phyloP scores from a whole-genome alignment of 2,797 vertebrate genomes.

The Petrocephalus sullivani region DNA sequence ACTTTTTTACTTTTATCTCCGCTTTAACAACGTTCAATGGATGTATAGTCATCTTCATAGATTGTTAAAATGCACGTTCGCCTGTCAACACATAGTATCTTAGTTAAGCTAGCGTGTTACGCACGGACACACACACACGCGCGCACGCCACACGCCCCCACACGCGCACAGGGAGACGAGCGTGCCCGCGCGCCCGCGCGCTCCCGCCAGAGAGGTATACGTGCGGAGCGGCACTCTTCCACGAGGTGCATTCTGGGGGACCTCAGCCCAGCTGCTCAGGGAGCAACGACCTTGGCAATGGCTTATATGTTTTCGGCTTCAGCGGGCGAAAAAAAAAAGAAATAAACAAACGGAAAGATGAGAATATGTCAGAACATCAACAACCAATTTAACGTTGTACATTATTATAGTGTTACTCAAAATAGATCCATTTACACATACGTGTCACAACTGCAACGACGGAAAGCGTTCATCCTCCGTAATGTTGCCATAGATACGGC shows the following conservation, averaged over 20 bases:
- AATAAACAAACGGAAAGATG: conserved; percentile 27
- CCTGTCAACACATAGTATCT: neutral
- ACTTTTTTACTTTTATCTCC: neutral
- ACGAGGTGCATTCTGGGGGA: conserved; percentile 51
- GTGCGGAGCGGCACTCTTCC: conserved; percentile 47
- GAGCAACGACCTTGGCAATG: conserved; percentile 60
- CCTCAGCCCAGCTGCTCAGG: conserved; percentile 55
- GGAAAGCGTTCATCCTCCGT: neutral
- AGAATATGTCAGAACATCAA: conserved; percentile 29
- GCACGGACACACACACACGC: neutral
- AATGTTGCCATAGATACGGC: conserved; percentile 24
- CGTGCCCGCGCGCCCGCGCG: neutral
- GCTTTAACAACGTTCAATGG: neutral
- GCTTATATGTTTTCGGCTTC: conserved; percentile 43
- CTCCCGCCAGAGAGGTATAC: conserved; percentile 3
- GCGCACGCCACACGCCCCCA: neutral
- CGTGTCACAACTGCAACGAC: neutral
- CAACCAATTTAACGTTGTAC: neutral
- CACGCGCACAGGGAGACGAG: neutral
- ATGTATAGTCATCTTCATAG: neutral
- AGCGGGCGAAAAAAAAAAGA: conserved; percentile 30
- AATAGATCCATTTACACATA: neutral
- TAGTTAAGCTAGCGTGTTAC: neutral
- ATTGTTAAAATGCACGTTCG: neutral
- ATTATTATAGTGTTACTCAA: neutral